Base-by-base conservation (phyloP, 2,888 invertebrate genomes). In the Melolontha melolontha region DNA sequence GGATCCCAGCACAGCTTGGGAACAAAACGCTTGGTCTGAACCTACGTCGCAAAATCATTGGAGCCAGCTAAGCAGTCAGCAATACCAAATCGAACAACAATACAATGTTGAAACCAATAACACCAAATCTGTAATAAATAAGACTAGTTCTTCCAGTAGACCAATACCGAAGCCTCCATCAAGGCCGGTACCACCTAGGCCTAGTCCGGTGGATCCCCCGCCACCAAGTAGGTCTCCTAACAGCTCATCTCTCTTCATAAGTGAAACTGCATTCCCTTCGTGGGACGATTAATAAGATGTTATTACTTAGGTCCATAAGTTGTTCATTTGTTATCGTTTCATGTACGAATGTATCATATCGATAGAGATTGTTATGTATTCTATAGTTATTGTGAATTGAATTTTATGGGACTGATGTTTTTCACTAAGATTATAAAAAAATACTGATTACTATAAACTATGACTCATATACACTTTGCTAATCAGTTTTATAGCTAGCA, bases 271-370 rank as follows among this genome's bases (percentile, higher is more conserved):
- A 76, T 90, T 90, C 79, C 90, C 90, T 17, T 81, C 86, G 72
- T 90, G 90, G 90, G 90, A 90, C 74, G 90, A 90, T 82, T 90
- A 86, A 87, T 74, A 71, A 71, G 70, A 67, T 69, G 67, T 69
- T 54, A 44, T 59, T 59, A 67, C 63, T 44, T 64, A 62, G 50
- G 8, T 50, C 40, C 66, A 68, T 41, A 64, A 69, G 70, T 71
- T 59, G 68, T 70, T 69, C 71, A 68, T 71, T 67, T 67, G 72
- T 75, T 72, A 72, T 66, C 54, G 62, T 66, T 69, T 50, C 62
- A 42, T 63, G 55, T 66, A 64, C 62, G 66, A 66, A 66, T 66
- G 66, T 66, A 69, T 55, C 69, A 69, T 69, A 69, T 69, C 69
- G 69, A 57, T 69, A 69, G 66, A 66, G 66, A 63, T 69, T 69